Base-by-base conservation (phyloP, 1,140 invertebrate genomes). In the Trypoxylus dichotomus region DNA sequence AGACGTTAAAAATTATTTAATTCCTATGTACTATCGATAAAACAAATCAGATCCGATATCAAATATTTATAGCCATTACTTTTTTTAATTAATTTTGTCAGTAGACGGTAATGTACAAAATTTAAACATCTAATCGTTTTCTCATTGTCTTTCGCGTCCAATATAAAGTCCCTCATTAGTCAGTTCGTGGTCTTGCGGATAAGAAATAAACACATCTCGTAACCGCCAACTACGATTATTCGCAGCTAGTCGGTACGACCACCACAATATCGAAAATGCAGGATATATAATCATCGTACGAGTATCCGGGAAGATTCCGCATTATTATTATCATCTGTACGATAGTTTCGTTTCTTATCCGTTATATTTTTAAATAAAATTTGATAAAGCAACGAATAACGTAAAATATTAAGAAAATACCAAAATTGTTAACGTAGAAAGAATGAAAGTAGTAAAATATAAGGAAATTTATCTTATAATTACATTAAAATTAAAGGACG, bases 141-240 rank as follows among this genome's bases (percentile, higher is more conserved):
- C 60, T 68, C 7, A 0, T 68, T 8, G 21, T 25, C 7, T 68
- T 68, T 13, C 27, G 6, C 3, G 27, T 11, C 11, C 60, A 68
- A 68, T 68, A 68, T 8, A 68, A 68, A 68, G 24, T 68, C 24
- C 24, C 13, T 13, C 24, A 68, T 68, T 68, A 68, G 25, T 24
- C 27, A 27, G 27, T 68, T 15, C 15, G 60, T 15, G 60, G 60
- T 68, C 60, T 68, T 68, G 11, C 24, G 27, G 60, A 68, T 68
- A 68, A 25, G 27, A 68, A 68, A 68, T 29, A 68, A 27, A 68
- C 21, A 24, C 60, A 68, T 27, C 60, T 25, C 13, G 13, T 29
- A 68, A 68, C 60, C 60, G 60, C 60, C 60, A 25, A 68, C 21
- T 68, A 25, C 60, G 60, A 68, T 68, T 68, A 68, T 24, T 25